Evolutionary conservation across 2,797 vertebrate genomes (phyloP).

Genomic region (Sternarchorhynchus goeldii): DNA sequence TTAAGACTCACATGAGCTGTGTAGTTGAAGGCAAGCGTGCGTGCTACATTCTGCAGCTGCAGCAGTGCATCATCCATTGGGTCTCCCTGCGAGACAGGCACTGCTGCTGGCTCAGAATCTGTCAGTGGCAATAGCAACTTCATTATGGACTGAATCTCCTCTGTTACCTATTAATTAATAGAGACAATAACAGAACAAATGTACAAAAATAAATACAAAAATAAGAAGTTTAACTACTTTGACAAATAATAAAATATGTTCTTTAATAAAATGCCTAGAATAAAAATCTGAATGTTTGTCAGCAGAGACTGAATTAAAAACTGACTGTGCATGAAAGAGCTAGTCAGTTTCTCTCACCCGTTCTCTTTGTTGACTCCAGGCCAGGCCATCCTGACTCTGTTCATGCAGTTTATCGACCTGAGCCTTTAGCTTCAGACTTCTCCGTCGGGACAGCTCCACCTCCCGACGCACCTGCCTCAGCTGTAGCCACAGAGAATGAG

Average conservation of each 20-base stretch:
- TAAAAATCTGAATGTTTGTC: background rate
- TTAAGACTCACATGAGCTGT: conserved; percentile 64
- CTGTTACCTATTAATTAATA: conserved; percentile 66
- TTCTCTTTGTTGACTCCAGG: conserved; percentile 72
- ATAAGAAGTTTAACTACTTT: too few species aligned
- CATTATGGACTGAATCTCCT: conserved; percentile 73
- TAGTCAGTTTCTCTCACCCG: conserved; percentile 57
- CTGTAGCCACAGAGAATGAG: conserved; percentile 57
- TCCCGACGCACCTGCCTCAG: conserved; percentile 77
- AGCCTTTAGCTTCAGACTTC: conserved; percentile 75
- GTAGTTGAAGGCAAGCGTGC: conserved; percentile 66
- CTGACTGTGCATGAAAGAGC: background rate
- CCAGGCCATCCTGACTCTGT: conserved; percentile 64
- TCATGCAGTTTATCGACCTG: conserved; percentile 78
- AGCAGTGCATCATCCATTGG: conserved; percentile 65
- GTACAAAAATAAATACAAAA: too few species aligned
- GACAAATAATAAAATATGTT: too few species aligned
- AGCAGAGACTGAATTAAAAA: background rate
- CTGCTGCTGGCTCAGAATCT: conserved; percentile 29
- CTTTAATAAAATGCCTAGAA: too few species aligned
- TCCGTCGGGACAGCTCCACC: conserved; percentile 73
- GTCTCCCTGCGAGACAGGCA: conserved; percentile 25
- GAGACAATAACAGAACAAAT: background rate
- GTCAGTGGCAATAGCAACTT: conserved; percentile 71
- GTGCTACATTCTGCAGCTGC: conserved; percentile 71